Conservation (phyloP, 1,140 invertebrate species). For the Pseudomyrmex pallidus region DNA sequence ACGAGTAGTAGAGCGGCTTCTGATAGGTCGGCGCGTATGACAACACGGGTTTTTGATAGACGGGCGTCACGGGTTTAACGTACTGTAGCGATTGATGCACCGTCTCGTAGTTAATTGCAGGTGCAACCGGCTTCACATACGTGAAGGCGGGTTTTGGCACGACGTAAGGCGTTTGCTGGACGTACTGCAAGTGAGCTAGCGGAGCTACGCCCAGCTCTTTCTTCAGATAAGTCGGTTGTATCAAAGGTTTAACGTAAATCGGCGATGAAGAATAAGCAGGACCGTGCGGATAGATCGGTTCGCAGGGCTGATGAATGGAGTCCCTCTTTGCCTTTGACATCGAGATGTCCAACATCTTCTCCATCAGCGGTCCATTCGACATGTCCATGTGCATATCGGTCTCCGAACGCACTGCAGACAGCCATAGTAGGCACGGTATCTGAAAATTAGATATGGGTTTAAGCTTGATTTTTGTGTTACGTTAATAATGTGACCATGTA, state of each 20-base stretch:
- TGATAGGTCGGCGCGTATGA: constrained; percentile 73
- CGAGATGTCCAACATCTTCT: constrained; percentile 58
- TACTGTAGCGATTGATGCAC: constrained; percentile 31
- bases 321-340: constrained; percentile 77
- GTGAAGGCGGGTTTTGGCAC: constrained; percentile 67
- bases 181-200: constrained; percentile 51
- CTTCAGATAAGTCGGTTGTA: constrained; percentile 61
- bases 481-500: neutral
- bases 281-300: constrained; percentile 71
- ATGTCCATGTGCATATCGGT: constrained; percentile 67
- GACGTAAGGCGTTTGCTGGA: constrained; percentile 67
- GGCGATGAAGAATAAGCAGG: constrained; percentile 65
- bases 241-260: constrained; percentile 68
- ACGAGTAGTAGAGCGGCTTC: constrained; percentile 69
- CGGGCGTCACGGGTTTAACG: constrained; percentile 37
- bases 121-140: constrained; percentile 68
- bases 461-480: neutral
- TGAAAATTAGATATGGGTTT: constrained; percentile 38
- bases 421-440: constrained; percentile 77
- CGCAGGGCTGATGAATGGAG: constrained; percentile 75
- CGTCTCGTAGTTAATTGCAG: constrained; percentile 59
- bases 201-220: constrained; percentile 61
- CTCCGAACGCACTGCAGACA: constrained; percentile 76
- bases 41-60: constrained; percentile 73
- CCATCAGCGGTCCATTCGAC: constrained; percentile 59